Base-by-base conservation (phyloP, 2,888 invertebrate genomes). In the Eilema griseolum region DNA sequence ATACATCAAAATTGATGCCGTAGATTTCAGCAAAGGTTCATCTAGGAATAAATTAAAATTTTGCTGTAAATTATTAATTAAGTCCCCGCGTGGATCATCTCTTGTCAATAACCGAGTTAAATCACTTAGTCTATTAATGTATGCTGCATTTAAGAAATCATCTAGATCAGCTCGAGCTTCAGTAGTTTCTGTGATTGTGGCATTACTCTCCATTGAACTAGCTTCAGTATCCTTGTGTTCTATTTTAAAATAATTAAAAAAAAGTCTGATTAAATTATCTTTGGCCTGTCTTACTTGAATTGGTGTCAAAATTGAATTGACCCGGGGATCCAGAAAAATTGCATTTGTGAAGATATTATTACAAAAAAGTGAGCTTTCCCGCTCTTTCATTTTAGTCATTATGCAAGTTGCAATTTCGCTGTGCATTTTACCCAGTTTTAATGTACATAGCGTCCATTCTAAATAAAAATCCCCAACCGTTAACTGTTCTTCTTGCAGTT, bases 391-490 rank as follows among this genome's bases (percentile, higher is more conserved):
- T 63, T 26, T 46, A 8, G 20, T 46, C 24, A 63, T 46, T 46
- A 63, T 41, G 63, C 20, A 26, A 46, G 46, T 26, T 8, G 63
- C 26, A 26, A 46, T 46, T 41, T 46, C 46, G 14, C 24, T 66
- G 59, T 59, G 59, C 10, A 66, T 66, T 37, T 66, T 66, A 23
- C n/a, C 8, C 4, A 66, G 24, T 16, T 59, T 56, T n/a, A 20
- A 65, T 56, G 37, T 57, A 16, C 66, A 59, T 10, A 33, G 23
- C 37, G 59, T 66, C 57, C 66, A 66, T 16, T 59, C 24, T 12
- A 66, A 23, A 59, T 66, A 66, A 59, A 66, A 59, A 66, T 59
- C 59, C 10, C 66, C 66, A 16, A 66, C 37, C 23, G 66, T 59
- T 16, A 66, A 59, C 23, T 59, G 23, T 14, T 65, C 31, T 65